Percentiles rank a stretch among this genome's conserved stretches.
These are phyloP conservation scores for Drosophila bocki DNA, from an alignment of 1,140 invertebrate genomes.

Conservation along the genomic window DNA sequence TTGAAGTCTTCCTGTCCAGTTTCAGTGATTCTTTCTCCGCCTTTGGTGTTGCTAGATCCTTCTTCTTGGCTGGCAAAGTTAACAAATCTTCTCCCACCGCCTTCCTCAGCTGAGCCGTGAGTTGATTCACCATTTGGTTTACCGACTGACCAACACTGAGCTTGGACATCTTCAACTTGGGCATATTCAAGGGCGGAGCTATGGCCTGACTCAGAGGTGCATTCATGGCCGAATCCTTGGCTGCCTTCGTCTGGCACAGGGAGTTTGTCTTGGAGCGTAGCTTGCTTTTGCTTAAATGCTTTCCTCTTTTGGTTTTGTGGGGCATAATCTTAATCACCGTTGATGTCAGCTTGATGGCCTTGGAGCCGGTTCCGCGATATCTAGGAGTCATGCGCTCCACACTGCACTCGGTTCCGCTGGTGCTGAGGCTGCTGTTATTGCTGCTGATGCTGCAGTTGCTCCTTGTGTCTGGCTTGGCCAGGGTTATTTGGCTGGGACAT, in stretches of 20 bases:
- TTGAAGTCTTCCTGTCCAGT: background rate
- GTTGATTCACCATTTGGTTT: background rate
- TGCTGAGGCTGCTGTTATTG: slow-evolving; percentile 8
- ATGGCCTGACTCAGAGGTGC: background rate
- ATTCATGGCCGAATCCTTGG: background rate
- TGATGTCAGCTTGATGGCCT: slow-evolving; percentile 56
- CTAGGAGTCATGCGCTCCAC: background rate
- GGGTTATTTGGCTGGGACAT: background rate
- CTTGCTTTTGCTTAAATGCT: background rate
- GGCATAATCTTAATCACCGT: slow-evolving; percentile 62
- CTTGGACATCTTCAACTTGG: background rate
- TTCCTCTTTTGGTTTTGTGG: background rate
- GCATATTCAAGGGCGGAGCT: background rate
- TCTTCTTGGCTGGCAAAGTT: background rate
- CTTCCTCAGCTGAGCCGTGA: slow-evolving; percentile 9
- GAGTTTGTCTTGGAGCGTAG: slow-evolving; percentile 1
- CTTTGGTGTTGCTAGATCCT: background rate
- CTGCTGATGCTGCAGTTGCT: slow-evolving; percentile 25
- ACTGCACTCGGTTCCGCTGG: slow-evolving; percentile 13
- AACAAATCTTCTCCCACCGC: background rate
- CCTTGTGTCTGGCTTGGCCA: background rate
- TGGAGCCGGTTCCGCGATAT: background rate
- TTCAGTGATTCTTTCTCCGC: too few relatives aligned
- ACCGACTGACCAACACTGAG: slow-evolving; percentile 3
- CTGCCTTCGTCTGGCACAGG: background rate